Conservation (phyloP, 2,888 invertebrate genomes). For the Eilema caniola region DNA sequence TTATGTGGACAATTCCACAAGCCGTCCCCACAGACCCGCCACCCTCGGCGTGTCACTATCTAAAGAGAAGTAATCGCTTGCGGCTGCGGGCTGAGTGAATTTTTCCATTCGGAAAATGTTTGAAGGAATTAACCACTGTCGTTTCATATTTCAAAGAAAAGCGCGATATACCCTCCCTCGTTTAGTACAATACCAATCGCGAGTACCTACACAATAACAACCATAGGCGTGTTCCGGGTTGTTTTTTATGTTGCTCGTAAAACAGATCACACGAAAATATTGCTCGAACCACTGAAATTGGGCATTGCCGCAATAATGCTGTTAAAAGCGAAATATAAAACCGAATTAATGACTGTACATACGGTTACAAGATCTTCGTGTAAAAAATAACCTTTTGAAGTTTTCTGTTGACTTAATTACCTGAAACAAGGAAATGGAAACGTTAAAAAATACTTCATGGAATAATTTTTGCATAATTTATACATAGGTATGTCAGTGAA, state of each 20-base stretch:
- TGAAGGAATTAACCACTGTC: slow-evolving; percentile 75
- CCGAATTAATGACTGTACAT: slow-evolving; percentile 49
- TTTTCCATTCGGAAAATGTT: slow-evolving; percentile 81
- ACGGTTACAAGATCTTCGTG: slow-evolving; percentile 34
- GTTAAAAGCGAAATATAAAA: slow-evolving; percentile 59
- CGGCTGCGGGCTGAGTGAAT: slow-evolving; percentile 77
- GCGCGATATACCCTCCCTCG: slow-evolving; percentile 52
- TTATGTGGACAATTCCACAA: slow-evolving; percentile 72
- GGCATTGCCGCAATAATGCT: slow-evolving; percentile 67
- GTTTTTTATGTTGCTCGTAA: slow-evolving; percentile 77
- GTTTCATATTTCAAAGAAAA: slow-evolving; percentile 75
- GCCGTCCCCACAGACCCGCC: slow-evolving; percentile 54
- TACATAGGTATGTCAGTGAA: not conserved
- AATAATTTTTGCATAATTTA: not conserved
- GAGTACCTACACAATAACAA: slow-evolving; percentile 46
- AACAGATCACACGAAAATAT: slow-evolving; percentile 70
- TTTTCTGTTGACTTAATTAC: slow-evolving; percentile 34
- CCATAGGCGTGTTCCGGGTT: slow-evolving; percentile 62
- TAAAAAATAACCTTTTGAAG: slow-evolving; percentile 9
- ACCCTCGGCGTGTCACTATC: slow-evolving; percentile 71
- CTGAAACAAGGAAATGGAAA: slow-evolving; percentile 42
- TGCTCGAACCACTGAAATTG: slow-evolving; percentile 65
- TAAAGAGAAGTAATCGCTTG: slow-evolving; percentile 81
- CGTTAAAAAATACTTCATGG: not conserved
- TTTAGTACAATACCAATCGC: slow-evolving; percentile 53